Evolutionary conservation across 2,113 vertebrate genomes (phyloP).

Genomic region (Ailurus styani): DNA sequence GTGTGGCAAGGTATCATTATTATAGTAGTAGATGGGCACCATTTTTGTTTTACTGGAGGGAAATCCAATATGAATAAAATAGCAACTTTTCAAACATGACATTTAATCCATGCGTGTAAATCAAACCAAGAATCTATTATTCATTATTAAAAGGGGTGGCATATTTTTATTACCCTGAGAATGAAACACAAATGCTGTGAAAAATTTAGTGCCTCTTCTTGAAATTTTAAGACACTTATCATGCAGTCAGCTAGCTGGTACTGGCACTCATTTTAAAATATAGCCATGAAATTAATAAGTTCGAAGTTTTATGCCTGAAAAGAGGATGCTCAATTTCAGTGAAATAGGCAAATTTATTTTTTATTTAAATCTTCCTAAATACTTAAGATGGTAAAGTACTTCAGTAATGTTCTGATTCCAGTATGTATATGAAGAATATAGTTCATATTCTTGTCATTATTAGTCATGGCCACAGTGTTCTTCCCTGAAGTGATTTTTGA

Average conservation of each 20-base stretch:
- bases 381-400: constrained; percentile 75
- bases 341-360: constrained; percentile 79
- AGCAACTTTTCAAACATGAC: constrained; percentile 94
- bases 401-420: constrained; percentile 62
- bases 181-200: constrained; percentile 91
- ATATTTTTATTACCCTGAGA: constrained; percentile 92
- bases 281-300: constrained; percentile 82
- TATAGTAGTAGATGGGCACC: constrained; percentile 81
- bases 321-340: constrained; percentile 74
- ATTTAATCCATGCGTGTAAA: constrained; percentile 96
- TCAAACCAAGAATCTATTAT: constrained; percentile 92
- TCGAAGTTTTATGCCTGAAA: constrained; percentile 78
- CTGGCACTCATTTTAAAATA: constrained; percentile 83
- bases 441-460: constrained; percentile 83
- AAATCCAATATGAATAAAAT: constrained; percentile 91
- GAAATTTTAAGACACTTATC: constrained; percentile 85
- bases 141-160: constrained; percentile 92
- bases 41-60: constrained; percentile 87
- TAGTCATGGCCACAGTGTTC: constrained; percentile 78
- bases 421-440: constrained; percentile 73
- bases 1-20: constrained; percentile 76
- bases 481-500: constrained; percentile 82
- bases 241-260: constrained; percentile 72
- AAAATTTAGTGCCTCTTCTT: constrained; percentile 88
- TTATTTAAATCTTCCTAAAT: constrained; percentile 82